Conservation (phyloP, 2,888 invertebrate genomes). For the Acrobasis repandana region DNA sequence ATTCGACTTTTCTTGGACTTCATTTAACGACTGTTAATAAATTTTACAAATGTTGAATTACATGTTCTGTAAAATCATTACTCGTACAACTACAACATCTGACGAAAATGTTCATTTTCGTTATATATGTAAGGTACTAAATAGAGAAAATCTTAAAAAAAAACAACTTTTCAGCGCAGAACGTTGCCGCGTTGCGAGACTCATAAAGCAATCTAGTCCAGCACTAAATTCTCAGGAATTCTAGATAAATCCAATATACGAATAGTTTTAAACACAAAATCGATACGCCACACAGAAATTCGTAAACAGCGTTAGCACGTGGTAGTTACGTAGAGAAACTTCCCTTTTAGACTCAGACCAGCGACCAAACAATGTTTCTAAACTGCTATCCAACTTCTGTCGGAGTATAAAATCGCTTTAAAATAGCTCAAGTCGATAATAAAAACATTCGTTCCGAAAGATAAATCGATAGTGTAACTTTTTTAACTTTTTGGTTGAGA, state of each 20-base stretch:
- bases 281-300: constrained; percentile 9
- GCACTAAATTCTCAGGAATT: background rate
- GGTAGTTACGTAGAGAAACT: constrained; percentile 24
- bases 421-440: constrained; percentile 4
- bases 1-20: too few species aligned
- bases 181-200: too few species aligned
- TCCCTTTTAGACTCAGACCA: constrained; percentile 29
- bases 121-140: too few species aligned
- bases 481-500: too few species aligned
- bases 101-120: too few species aligned
- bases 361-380: constrained; percentile 25
- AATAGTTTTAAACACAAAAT: constrained; percentile 15
- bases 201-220: too few species aligned
- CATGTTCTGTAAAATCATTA: too few species aligned
- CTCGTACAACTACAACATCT: too few species aligned
- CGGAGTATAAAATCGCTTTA: constrained; percentile 22
- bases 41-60: too few species aligned
- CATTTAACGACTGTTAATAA: too few species aligned
- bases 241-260: background rate
- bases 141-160: too few species aligned
- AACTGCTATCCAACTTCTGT: constrained; percentile 28
- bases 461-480: background rate
- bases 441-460: background rate
- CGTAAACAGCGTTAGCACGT: constrained; percentile 19
- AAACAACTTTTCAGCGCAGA: too few species aligned